Evolutionary conservation across 2,888 invertebrate genomes (phyloP), one percentile per base, ranked within the genome.

Genomic region (Vanessa cardui): DNA sequence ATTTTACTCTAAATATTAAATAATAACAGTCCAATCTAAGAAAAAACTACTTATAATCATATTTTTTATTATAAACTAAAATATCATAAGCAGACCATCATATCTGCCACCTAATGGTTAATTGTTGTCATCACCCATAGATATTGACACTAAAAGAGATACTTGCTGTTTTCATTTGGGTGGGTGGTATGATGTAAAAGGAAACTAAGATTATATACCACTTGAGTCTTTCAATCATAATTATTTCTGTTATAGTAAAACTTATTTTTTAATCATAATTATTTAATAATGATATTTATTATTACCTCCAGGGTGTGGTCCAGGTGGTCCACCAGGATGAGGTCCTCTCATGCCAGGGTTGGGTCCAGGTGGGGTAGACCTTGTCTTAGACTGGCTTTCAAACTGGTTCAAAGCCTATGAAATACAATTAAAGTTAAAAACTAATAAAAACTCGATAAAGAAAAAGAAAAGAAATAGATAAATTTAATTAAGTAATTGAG

Each of bases 361-460:
- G 33, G 95, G 95, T n/a, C 92, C 94, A 60, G 97, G 96, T 58
- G 97, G 97, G 21, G 96, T 95, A 44, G 97, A 96, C 73, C 98
- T 94, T 44, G 97, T 97, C 93, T 98, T 98, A 75, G 97, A 97
- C 89, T 98, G 97, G 84, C 98, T 97, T 91, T 98, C 98, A 90
- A 98, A 98, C 93, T 97, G 95, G 85, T 95, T 95, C 74, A 96
- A 86, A 33, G 95, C 95, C 89, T 93, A 87, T 56, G 45, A 64
- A 67, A 58, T 18, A 59, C 20, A 62, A 26, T 16, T 7, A 1
- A 50, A 44, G 31, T 56, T 33, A 33, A 18, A 33, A 20, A 18
- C 18, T 56, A 4, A 5, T 56, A 5, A 52, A 26, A n/a, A n/a
- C n/a, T n/a, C n/a, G n/a, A n/a, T n/a, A n/a, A n/a, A n/a, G n/a